Percentiles rank a stretch among this genome's conserved stretches.
Conservation (phyloP, 2,888 invertebrate species). For the Ceraclea dissimilis region DNA sequence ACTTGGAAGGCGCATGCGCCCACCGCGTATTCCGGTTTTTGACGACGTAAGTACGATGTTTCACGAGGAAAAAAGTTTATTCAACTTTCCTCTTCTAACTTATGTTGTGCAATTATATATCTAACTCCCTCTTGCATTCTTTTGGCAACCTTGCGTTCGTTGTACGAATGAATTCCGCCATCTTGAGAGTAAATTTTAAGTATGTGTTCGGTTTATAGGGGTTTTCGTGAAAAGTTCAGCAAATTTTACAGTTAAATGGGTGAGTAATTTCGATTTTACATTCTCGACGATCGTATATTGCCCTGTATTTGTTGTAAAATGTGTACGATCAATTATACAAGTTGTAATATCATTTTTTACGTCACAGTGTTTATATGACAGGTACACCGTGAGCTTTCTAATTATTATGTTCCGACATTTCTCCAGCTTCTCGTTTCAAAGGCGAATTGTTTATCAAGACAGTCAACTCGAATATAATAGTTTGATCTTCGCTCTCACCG, state of each 20-base stretch:
- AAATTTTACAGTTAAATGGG: constrained; percentile 45
- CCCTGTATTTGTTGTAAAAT: constrained; percentile 17
- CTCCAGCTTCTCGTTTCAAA: background rate
- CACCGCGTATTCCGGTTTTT: constrained; percentile 23
- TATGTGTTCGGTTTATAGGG: constrained; percentile 49
- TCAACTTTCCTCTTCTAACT: constrained; percentile 5
- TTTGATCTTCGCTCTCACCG: background rate
- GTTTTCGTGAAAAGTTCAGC: constrained; percentile 42
- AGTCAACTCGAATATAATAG: background rate
- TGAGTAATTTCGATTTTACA: constrained; percentile 16
- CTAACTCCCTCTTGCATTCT: constrained; percentile 5
- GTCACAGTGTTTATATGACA: constrained; percentile 50
- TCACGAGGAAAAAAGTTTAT: constrained; percentile 10
- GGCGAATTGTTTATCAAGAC: constrained; percentile 5
- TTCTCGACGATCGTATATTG: constrained; percentile 26
- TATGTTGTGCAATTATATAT: background rate
- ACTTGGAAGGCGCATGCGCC: constrained; percentile 21
- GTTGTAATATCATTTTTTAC: constrained; percentile 36
- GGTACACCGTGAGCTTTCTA: constrained; percentile 47
- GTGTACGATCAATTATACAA: constrained; percentile 28
- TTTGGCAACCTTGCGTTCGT: constrained; percentile 51
- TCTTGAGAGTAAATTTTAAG: constrained; percentile 57
- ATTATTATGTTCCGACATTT: constrained; percentile 21
- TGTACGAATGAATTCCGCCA: constrained; percentile 53
- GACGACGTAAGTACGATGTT: constrained; percentile 21